These are phyloP conservation scores for Melangyna quadrimaculata DNA, from an alignment of 2,888 invertebrate species.

Conservation along the genomic window DNA sequence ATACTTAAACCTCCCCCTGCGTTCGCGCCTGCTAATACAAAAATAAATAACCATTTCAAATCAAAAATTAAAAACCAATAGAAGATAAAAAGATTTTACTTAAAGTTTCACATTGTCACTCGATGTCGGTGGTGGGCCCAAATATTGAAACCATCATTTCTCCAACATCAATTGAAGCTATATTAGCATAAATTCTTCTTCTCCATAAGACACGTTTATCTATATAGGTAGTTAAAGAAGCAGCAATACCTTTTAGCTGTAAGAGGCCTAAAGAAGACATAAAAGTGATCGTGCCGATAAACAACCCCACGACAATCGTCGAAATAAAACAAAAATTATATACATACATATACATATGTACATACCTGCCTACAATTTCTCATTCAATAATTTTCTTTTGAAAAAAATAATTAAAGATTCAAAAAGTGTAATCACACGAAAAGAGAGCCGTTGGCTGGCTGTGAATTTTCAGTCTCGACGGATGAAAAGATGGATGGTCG, in stretches of 20 bases:
- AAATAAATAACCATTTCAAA: not conserved
- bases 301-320: slow-evolving; percentile 66
- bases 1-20: no score
- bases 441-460: slow-evolving; percentile 49
- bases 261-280: slow-evolving; percentile 67
- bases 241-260: slow-evolving; percentile 20
- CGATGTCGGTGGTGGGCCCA: slow-evolving; percentile 7
- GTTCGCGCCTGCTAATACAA: no score
- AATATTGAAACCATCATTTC: not conserved
- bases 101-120: slow-evolving; percentile 5
- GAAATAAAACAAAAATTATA: slow-evolving; percentile 32
- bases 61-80: slow-evolving; percentile 22
- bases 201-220: slow-evolving; percentile 30
- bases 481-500: slow-evolving; percentile 54
- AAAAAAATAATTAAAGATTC: slow-evolving; percentile 71
- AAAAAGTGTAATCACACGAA: slow-evolving; percentile 70
- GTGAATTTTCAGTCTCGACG: slow-evolving; percentile 42
- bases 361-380: no score
- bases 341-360: no score
- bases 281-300: slow-evolving; percentile 71
- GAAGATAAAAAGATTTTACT: slow-evolving; percentile 38
- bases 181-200: slow-evolving; percentile 68
- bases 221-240: not conserved
- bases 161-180: slow-evolving; percentile 40
- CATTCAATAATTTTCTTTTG: slow-evolving; percentile 72